Evolutionary conservation across 2,797 vertebrate species (phyloP).

Genomic region (Rhabdomys pumilio): DNA sequence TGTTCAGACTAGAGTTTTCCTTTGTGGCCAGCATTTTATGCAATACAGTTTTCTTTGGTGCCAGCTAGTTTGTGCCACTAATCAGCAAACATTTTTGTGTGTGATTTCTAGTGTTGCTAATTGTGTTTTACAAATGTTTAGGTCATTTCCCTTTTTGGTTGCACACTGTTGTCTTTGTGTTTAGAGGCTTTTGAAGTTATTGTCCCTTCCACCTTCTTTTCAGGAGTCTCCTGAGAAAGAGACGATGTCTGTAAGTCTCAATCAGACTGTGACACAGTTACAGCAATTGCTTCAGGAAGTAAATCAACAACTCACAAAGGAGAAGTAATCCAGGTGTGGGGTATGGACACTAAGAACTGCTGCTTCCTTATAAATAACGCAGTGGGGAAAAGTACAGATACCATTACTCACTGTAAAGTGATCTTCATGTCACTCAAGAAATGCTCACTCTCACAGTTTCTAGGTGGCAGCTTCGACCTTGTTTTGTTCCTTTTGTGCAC

Average conservation of each 20-base stretch:
- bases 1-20: constrained; percentile 15
- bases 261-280: constrained; percentile 95
- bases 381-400: background rate
- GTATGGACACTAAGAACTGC: constrained; percentile 76
- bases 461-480: background rate
- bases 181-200: background rate
- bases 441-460: background rate
- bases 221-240: constrained; percentile 95
- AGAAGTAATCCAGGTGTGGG: constrained; percentile 90
- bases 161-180: constrained; percentile 6
- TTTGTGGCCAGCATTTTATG: constrained; percentile 13
- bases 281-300: constrained; percentile 95
- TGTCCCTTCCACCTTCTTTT: constrained; percentile 68
- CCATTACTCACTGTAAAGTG: background rate
- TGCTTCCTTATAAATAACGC: background rate
- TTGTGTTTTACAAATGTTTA: constrained; percentile 44
- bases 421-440: background rate
- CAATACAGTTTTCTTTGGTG: constrained; percentile 29
- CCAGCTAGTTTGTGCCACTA: background rate
- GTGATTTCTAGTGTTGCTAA: constrained; percentile 15
- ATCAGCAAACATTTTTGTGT: background rate
- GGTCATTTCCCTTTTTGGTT: constrained; percentile 18
- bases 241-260: constrained; percentile 93
- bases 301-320: constrained; percentile 95
- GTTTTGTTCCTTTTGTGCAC: constrained; percentile 41